phyloP scores from a whole-genome alignment of 2,113 vertebrate genomes.

The Brevimyrus niger region DNA sequence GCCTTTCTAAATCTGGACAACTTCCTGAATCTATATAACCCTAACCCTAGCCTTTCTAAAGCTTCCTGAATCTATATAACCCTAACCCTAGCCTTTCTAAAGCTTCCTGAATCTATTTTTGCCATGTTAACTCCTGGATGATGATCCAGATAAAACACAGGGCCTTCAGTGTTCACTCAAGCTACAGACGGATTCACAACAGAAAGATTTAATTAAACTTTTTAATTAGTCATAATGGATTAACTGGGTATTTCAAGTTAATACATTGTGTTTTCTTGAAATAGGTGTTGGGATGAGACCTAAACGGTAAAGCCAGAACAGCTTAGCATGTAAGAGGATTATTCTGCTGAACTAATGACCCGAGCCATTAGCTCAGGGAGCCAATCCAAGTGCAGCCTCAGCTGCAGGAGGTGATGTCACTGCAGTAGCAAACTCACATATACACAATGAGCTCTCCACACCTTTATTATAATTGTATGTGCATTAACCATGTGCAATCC shows the following conservation, averaged over 20 bases:
- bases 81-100: too few species aligned
- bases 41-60: too few species aligned
- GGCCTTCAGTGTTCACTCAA: background rate
- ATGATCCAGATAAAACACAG: background rate
- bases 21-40: background rate
- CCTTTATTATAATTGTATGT: background rate
- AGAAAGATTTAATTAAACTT: background rate
- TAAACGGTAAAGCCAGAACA: background rate
- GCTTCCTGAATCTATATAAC: too few species aligned
- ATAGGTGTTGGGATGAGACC: background rate
- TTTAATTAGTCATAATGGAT: background rate
- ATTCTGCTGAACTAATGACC: background rate
- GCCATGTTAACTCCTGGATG: background rate
- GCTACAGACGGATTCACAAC: background rate
- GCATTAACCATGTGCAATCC: background rate
- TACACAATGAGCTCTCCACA: background rate
- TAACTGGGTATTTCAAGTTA: background rate
- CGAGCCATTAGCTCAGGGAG: background rate
- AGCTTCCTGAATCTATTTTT: background rate
- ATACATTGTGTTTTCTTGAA: slow-evolving; percentile 1
- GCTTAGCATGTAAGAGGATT: background rate
- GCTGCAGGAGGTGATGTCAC: background rate
- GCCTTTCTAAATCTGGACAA: background rate
- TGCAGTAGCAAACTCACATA: background rate
- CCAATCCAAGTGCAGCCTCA: background rate